Conservation (phyloP, 2,797 vertebrate species). For the Notamacropus eugenii region DNA sequence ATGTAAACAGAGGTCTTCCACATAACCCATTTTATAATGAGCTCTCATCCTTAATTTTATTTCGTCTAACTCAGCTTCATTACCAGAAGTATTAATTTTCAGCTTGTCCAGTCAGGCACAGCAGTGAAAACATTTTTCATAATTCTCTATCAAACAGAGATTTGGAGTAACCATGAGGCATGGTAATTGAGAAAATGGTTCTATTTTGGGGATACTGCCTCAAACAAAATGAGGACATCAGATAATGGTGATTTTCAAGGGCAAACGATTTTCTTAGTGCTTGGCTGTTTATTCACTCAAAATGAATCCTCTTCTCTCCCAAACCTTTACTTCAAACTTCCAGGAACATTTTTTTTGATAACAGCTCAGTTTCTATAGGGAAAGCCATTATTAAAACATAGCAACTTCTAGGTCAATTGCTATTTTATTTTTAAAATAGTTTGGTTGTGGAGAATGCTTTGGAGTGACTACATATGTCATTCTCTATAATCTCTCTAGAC, state of each 20-base stretch:
- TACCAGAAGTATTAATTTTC: background rate
- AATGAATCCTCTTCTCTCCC: background rate
- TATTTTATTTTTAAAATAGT: background rate
- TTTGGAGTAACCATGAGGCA: background rate
- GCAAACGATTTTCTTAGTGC: background rate
- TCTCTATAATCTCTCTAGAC: background rate
- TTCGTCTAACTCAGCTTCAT: background rate
- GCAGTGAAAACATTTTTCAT: background rate
- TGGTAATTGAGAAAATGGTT: background rate
- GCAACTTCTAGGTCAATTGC: background rate
- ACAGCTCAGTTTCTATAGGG: background rate
- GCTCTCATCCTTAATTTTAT: background rate
- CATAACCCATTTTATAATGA: background rate
- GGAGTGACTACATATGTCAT: background rate
- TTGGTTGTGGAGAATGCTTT: background rate
- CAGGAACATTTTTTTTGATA: background rate
- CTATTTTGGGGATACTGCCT: background rate
- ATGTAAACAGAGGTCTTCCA: background rate
- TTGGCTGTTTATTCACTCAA: background rate
- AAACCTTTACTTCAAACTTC: background rate
- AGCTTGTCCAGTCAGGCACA: background rate
- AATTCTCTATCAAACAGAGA: background rate
- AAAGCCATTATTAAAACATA: constrained; percentile 7
- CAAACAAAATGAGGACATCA: background rate
- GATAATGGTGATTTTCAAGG: background rate